Evolutionary conservation across 2,113 vertebrate genomes (phyloP), one percentile per base, ranked within the genome.

Genomic region (Hydrolagus affinis): DNA sequence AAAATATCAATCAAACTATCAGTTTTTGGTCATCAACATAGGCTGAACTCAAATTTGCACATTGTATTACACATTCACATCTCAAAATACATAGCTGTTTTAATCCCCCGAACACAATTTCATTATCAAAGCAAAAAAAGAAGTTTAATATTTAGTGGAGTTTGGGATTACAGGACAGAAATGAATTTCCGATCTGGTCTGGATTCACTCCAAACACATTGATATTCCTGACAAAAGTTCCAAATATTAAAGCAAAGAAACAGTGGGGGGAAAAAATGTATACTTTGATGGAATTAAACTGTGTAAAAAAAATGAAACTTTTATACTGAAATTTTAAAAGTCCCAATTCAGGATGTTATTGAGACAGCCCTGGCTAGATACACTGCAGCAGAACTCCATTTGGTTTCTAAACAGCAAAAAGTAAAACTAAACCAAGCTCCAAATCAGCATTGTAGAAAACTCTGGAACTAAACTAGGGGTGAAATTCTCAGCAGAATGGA

Each of bases 281-380:
- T 66, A 83, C 62, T 30, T 25, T 83, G 64, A 83, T 66, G 17
- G 23, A 21, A 28, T 70, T 75, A 75, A 83, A 83, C 6, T 44
- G 78, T 32, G 60, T 30, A 83, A 66, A 83, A 83, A 30, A 78
- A 83, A 66, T 62, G 19, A 25, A 30, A 83, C 59, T 66, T 66
- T 19, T 32, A 30, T 19, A 83, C 28, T 75, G 2, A 32, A 10
- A 17, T 83, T 83, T 28, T 56, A 75, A 83, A 17, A 28, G 1
- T 10, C 64, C 15, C 28, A 32, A 83, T 32, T 60, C 62, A 68
- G 62, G 28, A 66, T 68, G 60, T 66, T 83, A 30, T 83, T 68
- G 25, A 83, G 15, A 28, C 78, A 66, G 32, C 15, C 66, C 23
- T 44, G 44, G 44, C 44, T 44, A 44, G 44, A 44, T 44, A 44